Evolutionary conservation across 2,113 vertebrate genomes (phyloP).

Genomic region (Sakesphorus luctuosus): DNA sequence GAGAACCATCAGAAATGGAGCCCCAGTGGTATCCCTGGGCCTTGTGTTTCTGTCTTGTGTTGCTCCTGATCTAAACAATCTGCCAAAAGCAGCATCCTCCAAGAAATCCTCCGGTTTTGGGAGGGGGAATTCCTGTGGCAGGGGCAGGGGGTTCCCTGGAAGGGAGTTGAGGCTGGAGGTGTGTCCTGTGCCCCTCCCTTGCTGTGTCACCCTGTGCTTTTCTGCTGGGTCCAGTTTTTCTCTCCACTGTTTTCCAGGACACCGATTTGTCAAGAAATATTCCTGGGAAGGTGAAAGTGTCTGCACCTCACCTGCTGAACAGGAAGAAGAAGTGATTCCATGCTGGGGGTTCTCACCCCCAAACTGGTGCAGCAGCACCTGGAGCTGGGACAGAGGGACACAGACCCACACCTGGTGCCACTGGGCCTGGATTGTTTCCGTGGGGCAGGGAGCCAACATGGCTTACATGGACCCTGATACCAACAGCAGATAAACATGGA

Average conservation of each 20-base stretch:
- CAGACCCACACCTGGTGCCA: accelerated
- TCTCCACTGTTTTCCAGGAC: slow-evolving; percentile 79
- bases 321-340: slow-evolving; percentile 87
- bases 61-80: accelerated
- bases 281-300: slow-evolving; percentile 97
- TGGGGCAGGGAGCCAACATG: accelerated
- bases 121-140: background rate
- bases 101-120: accelerated
- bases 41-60: no score
- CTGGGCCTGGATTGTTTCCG: accelerated
- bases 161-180: background rate
- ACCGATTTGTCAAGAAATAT: slow-evolving; percentile 94
- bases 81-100: background rate
- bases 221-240: accelerated
- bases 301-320: slow-evolving; percentile 91
- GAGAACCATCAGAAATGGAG: background rate
- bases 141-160: background rate
- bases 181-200: background rate
- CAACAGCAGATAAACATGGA: background rate
- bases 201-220: background rate
- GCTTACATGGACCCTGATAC: background rate
- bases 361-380: accelerated
- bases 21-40: accelerated
- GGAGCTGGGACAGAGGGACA: accelerated
- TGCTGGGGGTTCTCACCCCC: background rate